Evolutionary conservation across 2,888 invertebrate genomes (phyloP).

Genomic region (Caenorhabditis sp.): DNA sequence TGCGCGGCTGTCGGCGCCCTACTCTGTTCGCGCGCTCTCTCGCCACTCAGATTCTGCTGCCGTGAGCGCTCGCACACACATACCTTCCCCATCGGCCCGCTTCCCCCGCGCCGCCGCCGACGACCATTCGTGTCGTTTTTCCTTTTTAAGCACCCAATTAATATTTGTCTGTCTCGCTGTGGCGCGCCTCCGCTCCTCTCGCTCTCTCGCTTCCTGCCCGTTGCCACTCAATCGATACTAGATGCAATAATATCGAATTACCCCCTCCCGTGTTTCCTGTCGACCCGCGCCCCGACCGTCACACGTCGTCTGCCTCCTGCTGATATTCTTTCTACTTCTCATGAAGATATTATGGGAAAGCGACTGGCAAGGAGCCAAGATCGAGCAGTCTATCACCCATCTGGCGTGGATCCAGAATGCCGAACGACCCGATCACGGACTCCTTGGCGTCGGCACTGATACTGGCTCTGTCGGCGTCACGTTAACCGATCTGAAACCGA

Average conservation of each 20-base stretch:
- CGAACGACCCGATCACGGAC: constrained; percentile 62
- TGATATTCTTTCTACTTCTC: background rate
- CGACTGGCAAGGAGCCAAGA: constrained; percentile 76
- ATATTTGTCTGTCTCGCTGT: constrained; percentile 42
- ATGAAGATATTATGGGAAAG: constrained; percentile 77
- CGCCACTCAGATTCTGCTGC: background rate
- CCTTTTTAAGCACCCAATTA: constrained; percentile 56
- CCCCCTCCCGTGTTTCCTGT: constrained; percentile 12
- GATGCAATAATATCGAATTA: constrained; percentile 17
- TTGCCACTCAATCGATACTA: constrained; percentile 22
- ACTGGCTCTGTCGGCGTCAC: constrained; percentile 78
- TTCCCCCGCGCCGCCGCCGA: background rate
- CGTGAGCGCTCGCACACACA: constrained; percentile 4
- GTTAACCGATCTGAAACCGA: constrained; percentile 65
- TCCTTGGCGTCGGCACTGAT: constrained; percentile 73
- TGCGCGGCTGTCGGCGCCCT: constrained; percentile 8
- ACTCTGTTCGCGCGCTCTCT: background rate
- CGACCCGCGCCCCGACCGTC: background rate
- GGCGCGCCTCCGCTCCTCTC: constrained; percentile 12
- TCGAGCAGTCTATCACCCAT: constrained; percentile 67
- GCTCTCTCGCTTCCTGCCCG: constrained; percentile 12
- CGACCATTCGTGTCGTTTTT: constrained; percentile 24
- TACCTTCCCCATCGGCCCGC: background rate
- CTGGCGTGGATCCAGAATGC: constrained; percentile 61
- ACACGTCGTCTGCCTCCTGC: background rate